Percentiles rank a stretch among this genome's conserved stretches.
Conservation (phyloP, 64 coral and sea anemone genomes). For the Trachythela sp. region DNA sequence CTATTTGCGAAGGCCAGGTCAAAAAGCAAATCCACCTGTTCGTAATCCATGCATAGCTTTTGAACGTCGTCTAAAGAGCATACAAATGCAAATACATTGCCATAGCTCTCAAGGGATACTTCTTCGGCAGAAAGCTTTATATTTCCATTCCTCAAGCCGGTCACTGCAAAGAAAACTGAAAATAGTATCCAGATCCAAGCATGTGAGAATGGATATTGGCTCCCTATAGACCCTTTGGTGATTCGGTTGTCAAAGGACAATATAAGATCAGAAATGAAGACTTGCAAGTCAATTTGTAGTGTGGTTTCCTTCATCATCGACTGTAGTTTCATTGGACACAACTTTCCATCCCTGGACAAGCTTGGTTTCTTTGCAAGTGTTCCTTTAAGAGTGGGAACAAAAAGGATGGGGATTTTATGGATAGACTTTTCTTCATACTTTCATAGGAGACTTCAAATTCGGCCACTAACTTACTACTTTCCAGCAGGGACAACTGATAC, state of each 20-base stretch:
- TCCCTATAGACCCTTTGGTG: not conserved
- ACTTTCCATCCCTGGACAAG: not conserved
- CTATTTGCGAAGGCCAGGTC: not conserved
- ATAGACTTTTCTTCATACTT: not conserved
- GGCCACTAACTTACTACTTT: not conserved
- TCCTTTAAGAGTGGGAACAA: not conserved
- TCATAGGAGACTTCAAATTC: not conserved
- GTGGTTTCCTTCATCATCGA: not conserved
- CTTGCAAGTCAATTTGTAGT: not conserved
- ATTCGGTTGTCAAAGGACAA: not conserved
- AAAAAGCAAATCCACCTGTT: not conserved
- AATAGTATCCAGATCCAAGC: not conserved
- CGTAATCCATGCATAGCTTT: not conserved
- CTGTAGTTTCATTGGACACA: not conserved
- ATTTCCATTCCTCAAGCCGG: not conserved
- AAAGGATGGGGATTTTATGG: not conserved
- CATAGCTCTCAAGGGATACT: not conserved
- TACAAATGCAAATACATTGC: not conserved
- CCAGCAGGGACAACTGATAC: not conserved
- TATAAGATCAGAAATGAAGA: not conserved
- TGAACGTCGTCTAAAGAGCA: slow-evolving; percentile 5
- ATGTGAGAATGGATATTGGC: not conserved
- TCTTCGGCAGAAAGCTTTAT: not conserved
- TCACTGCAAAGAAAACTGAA: not conserved
- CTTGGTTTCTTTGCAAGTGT: not conserved